These are phyloP conservation scores for Peromyscus nudipes DNA, from an alignment of 2,797 vertebrate species.

Conservation along the genomic window DNA sequence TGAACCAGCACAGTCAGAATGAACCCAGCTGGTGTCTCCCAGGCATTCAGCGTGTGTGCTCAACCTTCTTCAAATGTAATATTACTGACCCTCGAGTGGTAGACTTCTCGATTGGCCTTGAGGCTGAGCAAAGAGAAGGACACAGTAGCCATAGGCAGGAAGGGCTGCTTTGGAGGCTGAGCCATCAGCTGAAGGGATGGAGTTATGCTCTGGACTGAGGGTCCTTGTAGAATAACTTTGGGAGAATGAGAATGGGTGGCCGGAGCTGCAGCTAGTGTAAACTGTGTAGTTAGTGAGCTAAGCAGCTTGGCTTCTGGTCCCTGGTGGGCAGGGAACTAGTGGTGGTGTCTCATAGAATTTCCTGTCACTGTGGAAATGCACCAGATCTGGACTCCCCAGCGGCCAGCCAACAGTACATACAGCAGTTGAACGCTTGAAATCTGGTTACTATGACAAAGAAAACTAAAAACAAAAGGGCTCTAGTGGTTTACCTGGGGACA, in stretches of 20 bases:
- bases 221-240: not conserved
- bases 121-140: not conserved
- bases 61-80: not conserved
- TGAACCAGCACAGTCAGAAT: accelerated
- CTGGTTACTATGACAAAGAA: not conserved
- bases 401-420: not conserved
- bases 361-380: not conserved
- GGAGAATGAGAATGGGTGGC: not conserved
- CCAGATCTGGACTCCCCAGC: not conserved
- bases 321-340: not conserved
- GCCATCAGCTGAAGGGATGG: not conserved
- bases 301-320: not conserved
- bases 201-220: not conserved
- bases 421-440: not conserved
- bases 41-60: too few relatives aligned
- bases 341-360: not conserved
- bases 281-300: accelerated
- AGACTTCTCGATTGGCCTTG: not conserved
- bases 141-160: not conserved
- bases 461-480: not conserved
- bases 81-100: not conserved
- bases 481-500: not conserved
- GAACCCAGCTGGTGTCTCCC: too few relatives aligned
- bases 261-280: not conserved
- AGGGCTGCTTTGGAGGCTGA: not conserved